Evolutionary conservation across 2,797 vertebrate species (phyloP).

Genomic region (Sebastes jordani): DNA sequence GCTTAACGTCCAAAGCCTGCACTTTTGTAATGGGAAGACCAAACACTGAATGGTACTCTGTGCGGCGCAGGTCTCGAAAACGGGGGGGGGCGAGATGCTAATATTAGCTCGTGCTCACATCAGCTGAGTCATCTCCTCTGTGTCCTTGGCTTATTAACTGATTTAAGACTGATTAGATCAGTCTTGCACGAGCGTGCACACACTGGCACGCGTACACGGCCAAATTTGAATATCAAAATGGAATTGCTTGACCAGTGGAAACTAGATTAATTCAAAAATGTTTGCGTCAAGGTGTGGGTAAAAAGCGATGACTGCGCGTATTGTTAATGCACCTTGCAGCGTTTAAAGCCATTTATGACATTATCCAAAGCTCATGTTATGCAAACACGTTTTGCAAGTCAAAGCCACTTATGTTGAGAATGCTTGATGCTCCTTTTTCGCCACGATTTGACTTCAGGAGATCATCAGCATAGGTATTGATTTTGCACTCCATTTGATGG

Average conservation of each 20-base stretch:
- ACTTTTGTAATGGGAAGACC: constrained; percentile 50
- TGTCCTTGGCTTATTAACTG: constrained; percentile 84
- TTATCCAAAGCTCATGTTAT: constrained; percentile 81
- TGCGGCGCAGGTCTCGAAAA: constrained; percentile 41
- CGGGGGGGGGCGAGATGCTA: constrained; percentile 66
- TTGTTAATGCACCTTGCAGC: constrained; percentile 77
- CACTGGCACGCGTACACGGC: constrained; percentile 36
- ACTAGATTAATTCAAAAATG: constrained; percentile 76
- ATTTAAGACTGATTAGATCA: constrained; percentile 81
- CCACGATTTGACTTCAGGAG: constrained; percentile 64
- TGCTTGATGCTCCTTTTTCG: constrained; percentile 54
- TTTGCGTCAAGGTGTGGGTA: constrained; percentile 72
- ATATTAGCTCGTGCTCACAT: constrained; percentile 79
- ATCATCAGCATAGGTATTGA: constrained; percentile 74
- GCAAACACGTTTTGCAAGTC: constrained; percentile 77
- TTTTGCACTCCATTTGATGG: constrained; percentile 69
- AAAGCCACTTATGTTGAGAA: constrained; percentile 73
- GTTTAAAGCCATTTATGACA: constrained; percentile 81
- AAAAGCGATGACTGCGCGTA: constrained; percentile 73
- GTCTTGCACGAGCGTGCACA: constrained; percentile 43
- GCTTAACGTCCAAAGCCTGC: constrained; percentile 58
- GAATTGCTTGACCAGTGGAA: constrained; percentile 79
- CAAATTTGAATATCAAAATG: constrained; percentile 80
- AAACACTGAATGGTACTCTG: constrained; percentile 38
- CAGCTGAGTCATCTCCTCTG: constrained; percentile 84